These are phyloP conservation scores for Cecidostiba fungosa DNA, from an alignment of 2,888 invertebrate species.

Conservation along the genomic window DNA sequence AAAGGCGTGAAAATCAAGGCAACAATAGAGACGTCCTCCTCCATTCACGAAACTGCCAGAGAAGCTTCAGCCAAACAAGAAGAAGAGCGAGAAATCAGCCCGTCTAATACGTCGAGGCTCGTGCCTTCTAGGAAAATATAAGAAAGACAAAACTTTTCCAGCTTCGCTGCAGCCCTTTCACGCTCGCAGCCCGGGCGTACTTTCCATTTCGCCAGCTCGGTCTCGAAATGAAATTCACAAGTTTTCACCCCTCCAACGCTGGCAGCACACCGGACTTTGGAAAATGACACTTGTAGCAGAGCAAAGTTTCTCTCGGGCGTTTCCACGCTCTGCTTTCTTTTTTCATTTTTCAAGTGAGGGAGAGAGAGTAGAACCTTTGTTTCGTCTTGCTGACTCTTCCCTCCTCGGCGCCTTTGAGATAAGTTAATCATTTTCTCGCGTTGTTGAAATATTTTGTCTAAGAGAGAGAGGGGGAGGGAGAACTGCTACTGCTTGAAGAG, in stretches of 20 bases:
- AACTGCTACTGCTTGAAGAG: not conserved
- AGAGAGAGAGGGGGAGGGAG: not conserved
- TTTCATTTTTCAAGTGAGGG: slow-evolving; percentile 10
- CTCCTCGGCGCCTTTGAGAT: slow-evolving; percentile 16
- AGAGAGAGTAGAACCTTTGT: slow-evolving; percentile 9
- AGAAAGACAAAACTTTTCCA: slow-evolving; percentile 25
- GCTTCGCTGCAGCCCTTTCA: not conserved
- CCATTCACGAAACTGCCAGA: not conserved
- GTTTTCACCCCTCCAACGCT: slow-evolving; percentile 13
- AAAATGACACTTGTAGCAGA: slow-evolving; percentile 55
- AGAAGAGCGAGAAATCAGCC: slow-evolving; percentile 13
- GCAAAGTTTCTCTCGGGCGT: slow-evolving; percentile 28
- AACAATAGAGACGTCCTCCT: not conserved
- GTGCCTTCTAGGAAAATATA: not conserved
- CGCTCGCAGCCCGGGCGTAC: not conserved
- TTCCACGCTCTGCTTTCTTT: slow-evolving; percentile 14
- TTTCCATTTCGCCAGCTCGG: slow-evolving; percentile 37
- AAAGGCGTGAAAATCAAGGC: not conserved
- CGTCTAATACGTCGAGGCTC: slow-evolving; percentile 1
- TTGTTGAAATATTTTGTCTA: slow-evolving; percentile 45
- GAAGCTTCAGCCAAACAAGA: not conserved
- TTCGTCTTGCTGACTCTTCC: not conserved
- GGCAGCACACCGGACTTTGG: slow-evolving; percentile 18
- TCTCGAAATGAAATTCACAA: slow-evolving; percentile 50
- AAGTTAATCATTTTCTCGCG: slow-evolving; percentile 58